Base-by-base conservation (phyloP, 1,140 invertebrate genomes). In the Camponotus vicinus region DNA sequence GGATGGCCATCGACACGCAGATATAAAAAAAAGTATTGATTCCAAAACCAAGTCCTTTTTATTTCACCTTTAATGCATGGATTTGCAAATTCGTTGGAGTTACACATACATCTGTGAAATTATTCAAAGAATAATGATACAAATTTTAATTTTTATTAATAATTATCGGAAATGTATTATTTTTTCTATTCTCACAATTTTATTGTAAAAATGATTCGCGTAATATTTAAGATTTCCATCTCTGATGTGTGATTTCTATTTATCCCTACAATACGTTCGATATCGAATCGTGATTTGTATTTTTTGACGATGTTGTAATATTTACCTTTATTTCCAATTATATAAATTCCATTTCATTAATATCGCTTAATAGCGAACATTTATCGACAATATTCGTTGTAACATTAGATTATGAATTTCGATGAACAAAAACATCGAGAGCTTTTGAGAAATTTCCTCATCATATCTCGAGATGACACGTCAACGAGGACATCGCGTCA, bases 1-100 rank as follows among this genome's bases (percentile, higher is more conserved):
- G 40, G 52, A 59, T 82, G 79, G 52, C 13, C 67, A 42, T 57
- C 66, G 66, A 82, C 37, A 59, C 8, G 42, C 6, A 34, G 11
- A 79, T 79, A 40, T 59, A 13, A 45, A 49, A 18, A 61, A 18
- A 61, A 18, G 2, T 4, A 11, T 11, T 40, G 15, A 11, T n/a
- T 15, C 18, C 40, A 18, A 8, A 15, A 32, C 9, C 8, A 18
- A 9, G 15, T 64, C 18, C 27, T 32, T 66, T 52, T n/a, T 49
- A 49, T 21, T 52, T 18, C 34, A 21, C 18, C 45, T 49, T 59
- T 27, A 59, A 61, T 15, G 8, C 37, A 7, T 6, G 3, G 15
- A 0, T 27, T 34, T 49, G 3, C 66, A 1, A 49, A 27, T 27
- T 69, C 1, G 7, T 73, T 32, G n/a, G 1, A 57, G 15, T 61